Evolutionary conservation across 2,888 invertebrate species (phyloP), one percentile per base, ranked within the genome.

Genomic region (Euplexia lucipara): DNA sequence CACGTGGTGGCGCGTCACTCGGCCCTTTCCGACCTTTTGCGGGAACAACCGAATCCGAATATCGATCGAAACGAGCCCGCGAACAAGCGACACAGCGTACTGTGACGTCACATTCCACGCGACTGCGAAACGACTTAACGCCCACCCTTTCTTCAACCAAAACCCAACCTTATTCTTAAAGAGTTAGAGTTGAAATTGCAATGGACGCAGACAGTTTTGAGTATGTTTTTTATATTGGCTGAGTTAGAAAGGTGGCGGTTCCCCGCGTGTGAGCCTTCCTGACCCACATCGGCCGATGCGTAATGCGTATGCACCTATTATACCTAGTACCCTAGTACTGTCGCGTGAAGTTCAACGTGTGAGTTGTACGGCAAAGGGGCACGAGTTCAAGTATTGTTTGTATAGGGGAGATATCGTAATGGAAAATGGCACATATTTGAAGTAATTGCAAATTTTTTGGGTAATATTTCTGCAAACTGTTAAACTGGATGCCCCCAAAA

Each of bases 241-340:
- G 53, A 63, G 73, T 78, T 79, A 75, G 79, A 74, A 72, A 78
- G 85, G 82, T 83, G 83, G 83, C 76, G 71, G 78, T 60, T 53
- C 78, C 75, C 82, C 59, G 60, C 70, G 74, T 79, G 80, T 81
- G 85, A 87, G 86, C 91, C 91, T 91, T 47, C 86, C 90, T 95
- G 94, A 95, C 95, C 94, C 91, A 95, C 84, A 94, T 95, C 84
- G 86, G 79, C 77, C 81, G 87, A 88, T 91, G 91, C 90, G 91
- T 93, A 90, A 85, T 91, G 92, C 91, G 90, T 91, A 91, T 92
- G 91, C 93, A 92, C 86, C 85, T 85, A 86, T 81, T 85, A 81
- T 84, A 76, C 81, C 65, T 57, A 64, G 44, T 52, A 52, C 49
- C 45, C 60, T 68, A 73, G 71, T 80, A 83, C 78, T 62, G 70